phyloP scores from a whole-genome alignment of 2,888 invertebrate species.

The Empis stercorea region DNA sequence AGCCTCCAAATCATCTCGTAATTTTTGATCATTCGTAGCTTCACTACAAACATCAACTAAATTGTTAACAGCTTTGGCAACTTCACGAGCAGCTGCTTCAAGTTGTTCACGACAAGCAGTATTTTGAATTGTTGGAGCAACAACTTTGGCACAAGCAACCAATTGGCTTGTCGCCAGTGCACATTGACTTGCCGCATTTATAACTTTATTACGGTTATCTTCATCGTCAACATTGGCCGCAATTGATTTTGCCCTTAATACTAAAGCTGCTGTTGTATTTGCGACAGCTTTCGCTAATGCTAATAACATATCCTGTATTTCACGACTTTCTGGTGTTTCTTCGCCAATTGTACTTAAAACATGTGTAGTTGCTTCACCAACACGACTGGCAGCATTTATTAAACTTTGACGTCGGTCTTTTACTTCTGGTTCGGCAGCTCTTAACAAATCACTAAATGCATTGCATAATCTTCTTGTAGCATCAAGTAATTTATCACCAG shows the following conservation, averaged over 20 bases:
- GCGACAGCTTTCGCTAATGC: slow-evolving; percentile 95
- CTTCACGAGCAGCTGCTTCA: slow-evolving; percentile 82
- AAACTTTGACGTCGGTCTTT: slow-evolving; percentile 88
- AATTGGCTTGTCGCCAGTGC: slow-evolving; percentile 95
- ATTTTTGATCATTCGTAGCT: slow-evolving; percentile 50
- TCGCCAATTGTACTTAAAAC: slow-evolving; percentile 88
- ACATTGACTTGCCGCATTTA: slow-evolving; percentile 92
- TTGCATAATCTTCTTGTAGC: slow-evolving; percentile 85
- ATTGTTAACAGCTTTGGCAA: slow-evolving; percentile 81
- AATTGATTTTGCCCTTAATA: slow-evolving; percentile 91
- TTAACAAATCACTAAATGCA: slow-evolving; percentile 88
- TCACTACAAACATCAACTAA: slow-evolving; percentile 73
- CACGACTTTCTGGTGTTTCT: slow-evolving; percentile 72
- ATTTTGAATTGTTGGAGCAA: slow-evolving; percentile 70
- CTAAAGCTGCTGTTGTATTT: slow-evolving; percentile 92
- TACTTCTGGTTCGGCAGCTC: slow-evolving; percentile 89
- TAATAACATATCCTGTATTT: slow-evolving; percentile 79
- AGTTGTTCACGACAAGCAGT: slow-evolving; percentile 82
- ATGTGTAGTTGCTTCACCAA: slow-evolving; percentile 92
- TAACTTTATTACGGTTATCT: slow-evolving; percentile 47
- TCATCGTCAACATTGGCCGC: slow-evolving; percentile 73
- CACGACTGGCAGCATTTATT: slow-evolving; percentile 86
- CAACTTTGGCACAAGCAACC: slow-evolving; percentile 93
- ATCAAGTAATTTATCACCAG: slow-evolving; percentile 74
- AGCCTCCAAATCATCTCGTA: slow-evolving; percentile 59